Conservation (phyloP, 64 coral and sea anemone genomes). For the Pachyseris speciosa region DNA sequence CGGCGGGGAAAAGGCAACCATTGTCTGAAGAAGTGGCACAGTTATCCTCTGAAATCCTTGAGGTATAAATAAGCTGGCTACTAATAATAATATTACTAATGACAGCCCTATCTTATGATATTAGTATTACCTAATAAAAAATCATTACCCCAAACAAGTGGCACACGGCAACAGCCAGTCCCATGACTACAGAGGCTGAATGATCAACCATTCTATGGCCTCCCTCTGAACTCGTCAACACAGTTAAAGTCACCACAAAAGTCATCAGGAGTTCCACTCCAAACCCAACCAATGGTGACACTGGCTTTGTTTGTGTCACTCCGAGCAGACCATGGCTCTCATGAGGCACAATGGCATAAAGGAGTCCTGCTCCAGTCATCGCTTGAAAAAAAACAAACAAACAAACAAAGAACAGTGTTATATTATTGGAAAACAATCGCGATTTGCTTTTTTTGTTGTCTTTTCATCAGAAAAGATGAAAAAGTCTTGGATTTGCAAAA, state of each 20-base stretch:
- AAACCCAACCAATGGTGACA: neutral
- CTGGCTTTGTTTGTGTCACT: neutral
- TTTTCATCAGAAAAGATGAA: no score
- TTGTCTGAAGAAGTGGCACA: no score
- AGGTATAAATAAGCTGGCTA: no score
- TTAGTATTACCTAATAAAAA: no score
- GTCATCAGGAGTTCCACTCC: slow-evolving; percentile 25
- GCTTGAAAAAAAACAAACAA: neutral
- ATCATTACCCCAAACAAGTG: slow-evolving; percentile 43
- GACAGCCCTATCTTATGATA: no score
- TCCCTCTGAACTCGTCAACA: neutral
- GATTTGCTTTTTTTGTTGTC: no score
- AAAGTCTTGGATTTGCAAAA: no score
- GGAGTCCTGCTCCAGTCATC: slow-evolving; percentile 11
- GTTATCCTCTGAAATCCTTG: no score
- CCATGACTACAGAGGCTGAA: neutral
- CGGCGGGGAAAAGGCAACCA: no score
- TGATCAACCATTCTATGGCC: neutral
- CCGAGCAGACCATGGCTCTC: neutral
- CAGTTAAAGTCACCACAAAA: neutral
- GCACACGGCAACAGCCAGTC: slow-evolving; percentile 10
- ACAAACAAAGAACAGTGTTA: neutral
- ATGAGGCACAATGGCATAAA: slow-evolving; percentile 1
- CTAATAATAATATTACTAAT: no score
- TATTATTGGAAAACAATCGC: neutral